phyloP scores from a whole-genome alignment of 2,797 vertebrate genomes.

The Enteromius afrohamiltoni region DNA sequence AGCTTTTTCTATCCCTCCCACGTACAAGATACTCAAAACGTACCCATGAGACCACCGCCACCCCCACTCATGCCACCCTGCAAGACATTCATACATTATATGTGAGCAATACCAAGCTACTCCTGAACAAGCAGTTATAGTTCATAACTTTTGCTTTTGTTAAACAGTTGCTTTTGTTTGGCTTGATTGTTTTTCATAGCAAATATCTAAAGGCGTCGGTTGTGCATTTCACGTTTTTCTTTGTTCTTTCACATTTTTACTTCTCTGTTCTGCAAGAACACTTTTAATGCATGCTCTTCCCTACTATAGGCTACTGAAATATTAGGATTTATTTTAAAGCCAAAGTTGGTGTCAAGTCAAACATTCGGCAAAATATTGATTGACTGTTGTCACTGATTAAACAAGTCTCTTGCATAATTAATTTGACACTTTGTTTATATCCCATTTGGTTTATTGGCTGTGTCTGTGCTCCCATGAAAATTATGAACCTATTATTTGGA shows the following conservation, averaged over 20 bases:
- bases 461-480: background rate
- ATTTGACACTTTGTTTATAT: conserved; percentile 28
- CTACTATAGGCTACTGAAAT: background rate
- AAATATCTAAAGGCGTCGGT: background rate
- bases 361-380: background rate
- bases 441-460: conserved; percentile 24
- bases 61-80: conserved; percentile 37
- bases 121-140: background rate
- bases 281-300: background rate
- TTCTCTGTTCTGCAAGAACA: background rate
- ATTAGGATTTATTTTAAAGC: background rate
- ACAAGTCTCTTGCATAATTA: background rate
- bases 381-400: conserved; percentile 20
- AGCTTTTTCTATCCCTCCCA: conserved; percentile 71
- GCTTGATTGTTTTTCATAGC: background rate
- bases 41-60: conserved; percentile 29
- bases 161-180: background rate
- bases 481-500: conserved; percentile 2
- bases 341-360: background rate
- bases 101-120: background rate
- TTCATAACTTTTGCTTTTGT: background rate
- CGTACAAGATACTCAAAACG: conserved; percentile 58
- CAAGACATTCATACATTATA: conserved; percentile 41
- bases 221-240: background rate
- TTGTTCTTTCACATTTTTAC: background rate